A percentile compares a stretch with the other conserved stretches of the same genome.
phyloP scores from a whole-genome alignment of 2,113 vertebrate species.

The Coptodon bakossiorum region DNA sequence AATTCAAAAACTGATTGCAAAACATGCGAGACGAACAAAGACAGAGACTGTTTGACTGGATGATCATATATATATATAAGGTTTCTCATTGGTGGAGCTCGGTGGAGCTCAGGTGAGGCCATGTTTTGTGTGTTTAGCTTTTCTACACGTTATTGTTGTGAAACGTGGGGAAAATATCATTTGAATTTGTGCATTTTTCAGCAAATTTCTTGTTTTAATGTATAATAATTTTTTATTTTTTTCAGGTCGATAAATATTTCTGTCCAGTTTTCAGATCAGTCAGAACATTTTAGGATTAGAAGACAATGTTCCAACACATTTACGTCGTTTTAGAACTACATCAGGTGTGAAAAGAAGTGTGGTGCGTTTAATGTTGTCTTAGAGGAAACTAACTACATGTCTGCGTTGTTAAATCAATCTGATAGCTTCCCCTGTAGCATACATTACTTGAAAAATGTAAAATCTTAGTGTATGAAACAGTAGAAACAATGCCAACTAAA shows the following conservation, averaged over 20 bases:
- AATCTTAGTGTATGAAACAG: neutral
- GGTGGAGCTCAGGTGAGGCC: neutral
- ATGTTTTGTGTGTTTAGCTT: neutral
- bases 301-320: neutral
- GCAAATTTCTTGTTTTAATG: neutral
- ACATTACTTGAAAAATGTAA: rapidly evolving
- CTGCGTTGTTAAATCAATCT: neutral
- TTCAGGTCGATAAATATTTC: neutral
- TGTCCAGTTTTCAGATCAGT: neutral
- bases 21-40: neutral
- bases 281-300: neutral
- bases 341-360: neutral
- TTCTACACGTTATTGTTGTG: neutral
- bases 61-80: neutral
- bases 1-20: neutral
- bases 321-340: neutral
- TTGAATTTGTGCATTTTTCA: neutral
- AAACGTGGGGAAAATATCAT: neutral
- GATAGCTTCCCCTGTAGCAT: neutral
- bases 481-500: neutral
- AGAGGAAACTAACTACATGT: neutral
- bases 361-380: neutral
- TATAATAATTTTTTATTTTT: neutral
- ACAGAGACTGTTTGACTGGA: neutral
- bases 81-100: neutral